These are phyloP conservation scores for Antheraea assamensis DNA, from an alignment of 2,888 invertebrate species.

Conservation along the genomic window DNA sequence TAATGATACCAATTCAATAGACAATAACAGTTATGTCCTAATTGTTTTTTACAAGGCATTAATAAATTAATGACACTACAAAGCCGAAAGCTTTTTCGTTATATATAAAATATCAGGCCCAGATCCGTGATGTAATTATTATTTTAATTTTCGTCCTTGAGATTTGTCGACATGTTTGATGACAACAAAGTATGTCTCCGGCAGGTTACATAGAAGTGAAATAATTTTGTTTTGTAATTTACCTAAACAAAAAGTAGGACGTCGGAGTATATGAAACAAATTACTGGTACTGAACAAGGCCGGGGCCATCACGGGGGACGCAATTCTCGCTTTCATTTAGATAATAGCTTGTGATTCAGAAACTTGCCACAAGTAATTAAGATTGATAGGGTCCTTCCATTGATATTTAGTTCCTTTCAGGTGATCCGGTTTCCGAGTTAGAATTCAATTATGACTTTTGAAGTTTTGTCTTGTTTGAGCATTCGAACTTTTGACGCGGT, in stretches of 20 bases:
- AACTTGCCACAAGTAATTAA: constrained; percentile 63
- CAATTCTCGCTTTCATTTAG: constrained; percentile 58
- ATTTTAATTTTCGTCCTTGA: constrained; percentile 33
- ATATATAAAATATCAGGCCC: neutral
- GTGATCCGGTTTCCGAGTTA: constrained; percentile 28
- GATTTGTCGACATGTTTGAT: constrained; percentile 26
- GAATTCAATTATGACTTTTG: constrained; percentile 18
- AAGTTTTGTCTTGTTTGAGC: constrained; percentile 13
- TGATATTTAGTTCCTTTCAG: constrained; percentile 48
- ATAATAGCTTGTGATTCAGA: constrained; percentile 59
- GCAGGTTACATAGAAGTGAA: constrained; percentile 34
- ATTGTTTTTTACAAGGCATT: neutral
- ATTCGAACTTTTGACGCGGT: constrained; percentile 8
- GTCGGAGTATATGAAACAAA: constrained; percentile 36
- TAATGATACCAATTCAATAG: too few relatives aligned
- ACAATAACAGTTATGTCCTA: too few relatives aligned
- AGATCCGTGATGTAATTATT: constrained; percentile 33
- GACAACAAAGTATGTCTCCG: constrained; percentile 33
- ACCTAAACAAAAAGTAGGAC: constrained; percentile 34
- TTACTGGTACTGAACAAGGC: constrained; percentile 26
- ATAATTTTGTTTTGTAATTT: constrained; percentile 40
- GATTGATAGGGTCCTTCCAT: constrained; percentile 57
- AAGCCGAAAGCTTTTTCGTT: neutral
- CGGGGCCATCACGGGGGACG: constrained; percentile 29
- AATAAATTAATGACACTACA: neutral